Conservation (phyloP, 2,888 invertebrate genomes). For the Kryphioiulus occultus region DNA sequence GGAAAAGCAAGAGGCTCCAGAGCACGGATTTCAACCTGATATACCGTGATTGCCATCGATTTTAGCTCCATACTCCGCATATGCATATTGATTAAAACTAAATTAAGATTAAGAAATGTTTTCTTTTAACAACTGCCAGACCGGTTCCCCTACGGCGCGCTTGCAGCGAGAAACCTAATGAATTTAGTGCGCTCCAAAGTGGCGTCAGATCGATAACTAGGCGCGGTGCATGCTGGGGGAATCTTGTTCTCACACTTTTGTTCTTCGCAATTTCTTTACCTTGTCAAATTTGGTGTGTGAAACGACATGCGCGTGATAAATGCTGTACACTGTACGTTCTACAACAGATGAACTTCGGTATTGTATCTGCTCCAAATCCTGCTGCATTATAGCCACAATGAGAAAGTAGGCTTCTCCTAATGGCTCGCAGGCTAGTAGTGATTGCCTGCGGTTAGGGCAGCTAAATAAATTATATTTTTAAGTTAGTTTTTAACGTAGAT, state of each 20-base stretch:
- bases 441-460: no score
- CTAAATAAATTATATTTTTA: no score
- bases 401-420: no score
- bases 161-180: conserved; percentile 18
- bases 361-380: no score
- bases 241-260: conserved; percentile 1
- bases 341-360: no score
- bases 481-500: no score
- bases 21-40: conserved; percentile 21
- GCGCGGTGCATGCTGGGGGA: background rate
- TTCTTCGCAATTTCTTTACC: background rate
- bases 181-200: background rate
- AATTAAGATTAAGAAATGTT: conserved; percentile 30
- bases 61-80: background rate
- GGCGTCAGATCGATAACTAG: background rate
- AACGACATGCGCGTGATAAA: background rate
- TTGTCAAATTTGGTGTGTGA: background rate
- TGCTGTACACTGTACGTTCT: no score
- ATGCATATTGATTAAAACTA: conserved; percentile 35
- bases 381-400: no score
- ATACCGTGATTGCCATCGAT: background rate
- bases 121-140: conserved; percentile 25
- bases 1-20: background rate
- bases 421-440: no score
- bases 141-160: background rate